phyloP scores from a whole-genome alignment of 2,797 vertebrate genomes.

The Scyliorhinus canicula region DNA sequence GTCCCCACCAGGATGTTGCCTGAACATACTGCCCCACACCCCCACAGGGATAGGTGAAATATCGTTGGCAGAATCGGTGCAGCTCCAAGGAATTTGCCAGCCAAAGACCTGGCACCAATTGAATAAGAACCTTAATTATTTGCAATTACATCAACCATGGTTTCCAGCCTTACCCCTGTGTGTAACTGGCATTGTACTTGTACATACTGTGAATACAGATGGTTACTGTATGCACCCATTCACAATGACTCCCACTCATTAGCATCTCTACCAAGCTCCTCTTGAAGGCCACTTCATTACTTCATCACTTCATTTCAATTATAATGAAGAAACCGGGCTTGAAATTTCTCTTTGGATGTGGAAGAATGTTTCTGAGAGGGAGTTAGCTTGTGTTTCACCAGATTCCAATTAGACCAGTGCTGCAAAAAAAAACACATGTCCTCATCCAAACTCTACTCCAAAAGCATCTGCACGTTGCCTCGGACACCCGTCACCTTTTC shows the following conservation, averaged over 20 bases:
- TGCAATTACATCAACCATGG: neutral
- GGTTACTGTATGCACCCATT: neutral
- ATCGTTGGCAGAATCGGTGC: neutral
- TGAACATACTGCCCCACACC: neutral
- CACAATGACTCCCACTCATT: slow-evolving; percentile 10
- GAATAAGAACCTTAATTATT: neutral
- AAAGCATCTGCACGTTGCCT: neutral
- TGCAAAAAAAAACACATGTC: neutral
- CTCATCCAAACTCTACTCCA: neutral
- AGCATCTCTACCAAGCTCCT: neutral
- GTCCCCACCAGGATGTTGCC: neutral
- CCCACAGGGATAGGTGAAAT: neutral
- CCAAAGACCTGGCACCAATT: neutral
- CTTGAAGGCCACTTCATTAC: neutral
- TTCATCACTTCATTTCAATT: slow-evolving; percentile 20
- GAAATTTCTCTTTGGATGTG: neutral
- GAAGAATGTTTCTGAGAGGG: neutral
- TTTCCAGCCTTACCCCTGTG: neutral
- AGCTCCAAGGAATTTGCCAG: neutral
- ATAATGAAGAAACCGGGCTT: neutral
- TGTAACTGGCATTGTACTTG: neutral
- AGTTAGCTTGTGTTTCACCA: neutral
- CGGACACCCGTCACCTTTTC: neutral
- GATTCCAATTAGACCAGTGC: neutral
- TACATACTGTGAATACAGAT: neutral